phyloP scores from a whole-genome alignment of 1,140 invertebrate species.

The Neoseiulus cucumeris region DNA sequence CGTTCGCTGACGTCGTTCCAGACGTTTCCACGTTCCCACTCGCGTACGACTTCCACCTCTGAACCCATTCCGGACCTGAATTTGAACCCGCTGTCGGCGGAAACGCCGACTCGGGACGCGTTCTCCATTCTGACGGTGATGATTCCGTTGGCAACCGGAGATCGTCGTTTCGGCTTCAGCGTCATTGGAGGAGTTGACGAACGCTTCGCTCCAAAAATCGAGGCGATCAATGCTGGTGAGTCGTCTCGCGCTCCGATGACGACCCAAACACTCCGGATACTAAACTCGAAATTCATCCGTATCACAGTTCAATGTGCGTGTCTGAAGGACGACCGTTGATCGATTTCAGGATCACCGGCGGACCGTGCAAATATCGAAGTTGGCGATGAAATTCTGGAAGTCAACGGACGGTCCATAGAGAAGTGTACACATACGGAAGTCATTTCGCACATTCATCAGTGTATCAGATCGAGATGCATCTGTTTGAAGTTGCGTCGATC shows the following conservation, averaged over 20 bases:
- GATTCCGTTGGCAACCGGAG: slow-evolving; percentile 22
- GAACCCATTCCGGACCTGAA: neutral
- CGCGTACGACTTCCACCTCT: neutral
- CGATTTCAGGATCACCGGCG: slow-evolving; percentile 56
- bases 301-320: slow-evolving; percentile 65
- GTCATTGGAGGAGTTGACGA: slow-evolving; percentile 33
- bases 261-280: neutral
- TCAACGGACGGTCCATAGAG: slow-evolving; percentile 71
- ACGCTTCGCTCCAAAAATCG: slow-evolving; percentile 30
- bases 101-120: neutral
- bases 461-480: neutral
- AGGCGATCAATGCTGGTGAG: slow-evolving; percentile 32
- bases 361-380: slow-evolving; percentile 75
- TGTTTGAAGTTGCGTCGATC: too few relatives aligned
- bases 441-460: slow-evolving; percentile 75
- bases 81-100: neutral
- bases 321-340: too few relatives aligned
- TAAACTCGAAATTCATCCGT: neutral
- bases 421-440: slow-evolving; percentile 70
- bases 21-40: neutral
- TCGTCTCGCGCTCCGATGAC: slow-evolving; percentile 7
- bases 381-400: slow-evolving; percentile 84
- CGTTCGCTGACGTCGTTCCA: slow-evolving; percentile 7
- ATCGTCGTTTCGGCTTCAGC: slow-evolving; percentile 33
- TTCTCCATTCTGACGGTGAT: neutral